Evolutionary conservation across 1,140 invertebrate genomes (phyloP), one percentile per base, ranked within the genome.

Genomic region (Agrypnia vestita): DNA sequence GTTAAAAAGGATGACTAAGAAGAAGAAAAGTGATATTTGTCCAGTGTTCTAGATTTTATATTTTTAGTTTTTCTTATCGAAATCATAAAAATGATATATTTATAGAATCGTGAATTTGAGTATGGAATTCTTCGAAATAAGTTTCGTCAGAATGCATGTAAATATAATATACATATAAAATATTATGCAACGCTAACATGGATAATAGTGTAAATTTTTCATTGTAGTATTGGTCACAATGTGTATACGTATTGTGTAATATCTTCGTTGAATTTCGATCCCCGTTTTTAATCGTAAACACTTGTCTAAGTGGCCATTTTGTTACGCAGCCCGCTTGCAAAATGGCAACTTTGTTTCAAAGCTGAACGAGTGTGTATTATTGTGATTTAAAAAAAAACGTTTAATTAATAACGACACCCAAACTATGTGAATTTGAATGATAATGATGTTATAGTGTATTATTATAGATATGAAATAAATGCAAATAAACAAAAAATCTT

Each of bases 231-330:
- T 35, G 25, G 59, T 21, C 59, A 62, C 19, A 62, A 69, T 69
- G 64, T 46, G 44, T 69, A 69, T 69, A 69, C 59, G 59, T 62
- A 69, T 17, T n/a, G 64, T 69, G 44, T 69, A 69, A 17, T 17
- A 69, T 46, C 44, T 47, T 35, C 6, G 25, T 35, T 69, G 19
- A 46, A 69, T 69, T 69, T 15, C 43, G 64, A 69, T 46, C 64
- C 11, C 64, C 64, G 19, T 46, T 69, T 46, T 19, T 51, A 13
- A 51, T 15, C n/a, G 49, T 51, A 15, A 35, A 35, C 25, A 51
- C 49, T 13, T 9, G 49, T 12, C 3, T 13, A 3, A 51, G 11
- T 7, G 13, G 17, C 25, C 13, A 12, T 3, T 62, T 62, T 62
- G 59, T 62, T 25, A 12, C 13, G 19, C 59, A 8, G 15, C 53